Evolutionary conservation across 1,140 invertebrate genomes (phyloP), one percentile per base, ranked within the genome.

Genomic region (Scylla paramamosain): DNA sequence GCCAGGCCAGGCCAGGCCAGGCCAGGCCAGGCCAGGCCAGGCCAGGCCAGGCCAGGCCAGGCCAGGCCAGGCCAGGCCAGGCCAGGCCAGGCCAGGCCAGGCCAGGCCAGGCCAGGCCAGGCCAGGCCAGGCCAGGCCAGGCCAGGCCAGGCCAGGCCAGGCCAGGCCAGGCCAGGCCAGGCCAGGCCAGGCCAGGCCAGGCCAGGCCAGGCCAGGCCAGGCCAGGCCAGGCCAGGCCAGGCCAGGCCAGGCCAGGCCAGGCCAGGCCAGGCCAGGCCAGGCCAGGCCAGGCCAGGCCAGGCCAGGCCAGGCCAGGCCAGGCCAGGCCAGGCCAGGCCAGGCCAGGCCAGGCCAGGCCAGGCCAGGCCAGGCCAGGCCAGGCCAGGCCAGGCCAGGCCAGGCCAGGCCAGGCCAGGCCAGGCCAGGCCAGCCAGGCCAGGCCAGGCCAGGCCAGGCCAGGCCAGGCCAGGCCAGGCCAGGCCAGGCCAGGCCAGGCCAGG

Each of bases 341-440:
- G 96, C 96, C 96, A 96, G 95, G 96, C 95, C 96, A 96, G 95
- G 96, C 95, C 96, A 96, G 96, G 96, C 96, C 96, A 96, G 96
- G 96, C 96, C 96, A 96, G 96, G 96, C 96, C 96, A 96, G 96
- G 96, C 96, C 96, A 96, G 96, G 96, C 96, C 94, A 96, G 84
- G 92, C 82, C 94, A 96, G 90, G 95, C 95, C 96, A 96, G 96
- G 95, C 92, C 96, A 96, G 95, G 95, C 95, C 93, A 96, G 96
- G 92, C 67, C 93, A 96, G 95, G 95, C 86, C 95, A 96, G 96
- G 96, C 96, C 96, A 77, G 59, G 59, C 59, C 59, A 77, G 59
- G 59, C 59, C n/a, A n/a, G n/a, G n/a, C n/a, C n/a, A n/a, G n/a
- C n/a, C n/a, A n/a, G n/a, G n/a, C n/a, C n/a, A n/a, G 59, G 59